Evolutionary conservation across 2,113 vertebrate species (phyloP).

Genomic region (Saimiri boliviensis): DNA sequence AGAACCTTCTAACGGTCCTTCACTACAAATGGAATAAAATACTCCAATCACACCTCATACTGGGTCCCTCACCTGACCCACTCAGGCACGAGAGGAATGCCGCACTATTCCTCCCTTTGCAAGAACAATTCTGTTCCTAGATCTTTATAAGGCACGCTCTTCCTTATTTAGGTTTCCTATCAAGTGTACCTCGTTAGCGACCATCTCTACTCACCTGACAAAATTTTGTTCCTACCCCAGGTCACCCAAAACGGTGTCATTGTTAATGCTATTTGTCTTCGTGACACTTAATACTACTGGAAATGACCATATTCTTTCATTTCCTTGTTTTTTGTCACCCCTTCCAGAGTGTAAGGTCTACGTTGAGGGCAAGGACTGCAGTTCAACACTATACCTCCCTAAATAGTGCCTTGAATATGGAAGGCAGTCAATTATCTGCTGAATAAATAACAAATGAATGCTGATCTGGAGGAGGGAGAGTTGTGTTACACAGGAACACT

Average conservation of each 20-base stretch:
- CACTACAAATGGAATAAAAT: not conserved
- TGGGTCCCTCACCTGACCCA: not conserved
- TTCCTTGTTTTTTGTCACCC: not conserved
- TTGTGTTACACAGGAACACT: not conserved
- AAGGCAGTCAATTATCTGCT: not conserved
- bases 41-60: not conserved
- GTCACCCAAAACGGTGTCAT: not conserved
- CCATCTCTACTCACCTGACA: not conserved
- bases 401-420: not conserved
- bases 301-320: not conserved
- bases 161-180: not conserved
- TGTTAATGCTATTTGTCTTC: not conserved
- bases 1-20: not conserved
- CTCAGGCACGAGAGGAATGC: not conserved
- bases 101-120: not conserved
- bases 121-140: not conserved
- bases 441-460: not conserved
- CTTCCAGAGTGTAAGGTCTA: not conserved
- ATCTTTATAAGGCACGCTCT: not conserved
- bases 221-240: not conserved
- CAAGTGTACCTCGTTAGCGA: not conserved
- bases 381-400: not conserved
- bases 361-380: not conserved
- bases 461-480: not conserved
- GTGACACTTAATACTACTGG: not conserved